Evolutionary conservation across 2,797 vertebrate species (phyloP), one percentile per base, ranked within the genome.

Genomic region (Sebastes trivittatus): DNA sequence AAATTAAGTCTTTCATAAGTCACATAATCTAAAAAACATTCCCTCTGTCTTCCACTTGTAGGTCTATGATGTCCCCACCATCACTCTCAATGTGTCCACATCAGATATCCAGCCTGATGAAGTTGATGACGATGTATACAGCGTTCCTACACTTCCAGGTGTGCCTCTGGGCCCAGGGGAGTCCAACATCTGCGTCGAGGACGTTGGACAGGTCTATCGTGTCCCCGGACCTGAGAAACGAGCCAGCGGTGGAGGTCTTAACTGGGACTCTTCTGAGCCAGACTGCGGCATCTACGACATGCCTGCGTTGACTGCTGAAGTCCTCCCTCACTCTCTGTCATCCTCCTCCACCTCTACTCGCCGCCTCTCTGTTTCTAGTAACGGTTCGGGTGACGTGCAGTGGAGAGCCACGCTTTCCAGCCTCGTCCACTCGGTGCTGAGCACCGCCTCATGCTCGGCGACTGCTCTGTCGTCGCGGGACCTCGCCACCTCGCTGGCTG

Each of bases 51-150:
- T 36, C 52, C 9, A 9, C n/a, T 49, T 75, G 36, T 80, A 98
- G 97, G 96, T 98, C 80, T 98, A 98, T 0, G 95, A 98, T 2
- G 94, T 97, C 71, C 97, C 97, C 72, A 94, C 97, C 10, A 84
- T 94, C 22, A 85, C 93, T 13, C 88, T 96, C 22, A 95, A 89
- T 42, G 63, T 79, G 67, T 87, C 89, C 16, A 69, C 87, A 9
- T 81, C 89, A 25, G 94, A 92, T 4, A 49, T 76, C 11, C 92
- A 92, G 69, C 49, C 90, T 13, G 84, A 93, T 16, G 94, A 93
- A 38, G 92, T 34, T 1, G 95, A 95, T 6, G 96, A 96, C 1
- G 96, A 96, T 14, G 96, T 97, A 13, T 97, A 97, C 93, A 94
- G 95, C n/a, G 94, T 97, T 27, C 92, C 95, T 8, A 93, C 94